phyloP scores from a whole-genome alignment of 2,113 vertebrate genomes.

The Perognathus longimembris region DNA sequence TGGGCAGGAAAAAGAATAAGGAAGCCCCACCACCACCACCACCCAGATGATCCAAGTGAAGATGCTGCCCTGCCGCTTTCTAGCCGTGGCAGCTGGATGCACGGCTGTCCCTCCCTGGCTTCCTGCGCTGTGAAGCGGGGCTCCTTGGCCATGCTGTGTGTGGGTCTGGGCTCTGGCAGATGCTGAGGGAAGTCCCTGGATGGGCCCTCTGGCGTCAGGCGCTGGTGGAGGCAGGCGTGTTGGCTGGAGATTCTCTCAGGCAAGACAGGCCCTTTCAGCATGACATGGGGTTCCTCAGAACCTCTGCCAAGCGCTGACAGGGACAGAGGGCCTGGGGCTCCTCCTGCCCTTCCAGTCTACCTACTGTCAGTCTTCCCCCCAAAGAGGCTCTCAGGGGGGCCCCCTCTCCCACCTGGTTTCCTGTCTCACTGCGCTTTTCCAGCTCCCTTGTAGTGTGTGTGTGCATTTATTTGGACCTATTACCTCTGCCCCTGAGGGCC shows the following conservation, averaged over 20 bases:
- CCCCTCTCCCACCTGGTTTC: background rate
- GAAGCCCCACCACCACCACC: background rate
- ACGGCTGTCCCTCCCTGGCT: background rate
- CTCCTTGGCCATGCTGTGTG: accelerated
- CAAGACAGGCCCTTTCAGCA: constrained; percentile 48
- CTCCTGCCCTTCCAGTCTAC: background rate
- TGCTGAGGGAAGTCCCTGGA: background rate
- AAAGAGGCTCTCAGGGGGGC: background rate
- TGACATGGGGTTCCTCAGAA: constrained; percentile 44
- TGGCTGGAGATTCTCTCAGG: background rate
- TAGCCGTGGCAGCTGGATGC: no score
- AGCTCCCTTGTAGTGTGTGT: background rate
- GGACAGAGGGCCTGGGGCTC: background rate
- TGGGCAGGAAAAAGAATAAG: background rate
- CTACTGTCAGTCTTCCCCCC: background rate
- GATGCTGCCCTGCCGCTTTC: background rate
- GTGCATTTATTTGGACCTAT: background rate
- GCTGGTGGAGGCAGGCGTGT: background rate
- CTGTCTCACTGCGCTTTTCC: accelerated
- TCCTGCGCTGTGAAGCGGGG: background rate
- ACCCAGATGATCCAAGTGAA: background rate
- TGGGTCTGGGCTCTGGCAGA: background rate
- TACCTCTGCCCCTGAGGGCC: background rate
- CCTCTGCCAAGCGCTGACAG: constrained; percentile 57
- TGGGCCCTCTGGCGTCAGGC: background rate